These are phyloP conservation scores for Callosobruchus maculatus DNA, from an alignment of 2,888 invertebrate genomes.

Conservation along the genomic window DNA sequence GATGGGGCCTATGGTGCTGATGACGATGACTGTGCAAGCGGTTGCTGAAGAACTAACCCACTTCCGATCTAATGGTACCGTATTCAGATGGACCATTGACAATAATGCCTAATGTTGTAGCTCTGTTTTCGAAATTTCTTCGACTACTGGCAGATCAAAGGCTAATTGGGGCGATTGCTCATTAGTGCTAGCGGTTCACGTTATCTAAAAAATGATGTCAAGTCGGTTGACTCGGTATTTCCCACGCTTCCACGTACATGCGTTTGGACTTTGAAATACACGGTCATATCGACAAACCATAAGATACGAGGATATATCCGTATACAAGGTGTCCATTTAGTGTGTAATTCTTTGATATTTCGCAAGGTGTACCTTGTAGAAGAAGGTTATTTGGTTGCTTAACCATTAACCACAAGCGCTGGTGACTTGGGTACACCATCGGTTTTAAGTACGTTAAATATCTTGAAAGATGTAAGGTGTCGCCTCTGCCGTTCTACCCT, in stretches of 20 bases:
- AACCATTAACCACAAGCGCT: too few relatives aligned
- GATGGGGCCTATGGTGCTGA: not conserved
- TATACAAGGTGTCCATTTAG: too few relatives aligned
- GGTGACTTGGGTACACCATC: too few relatives aligned
- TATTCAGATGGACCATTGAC: constrained; percentile 32
- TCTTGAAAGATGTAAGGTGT: too few relatives aligned
- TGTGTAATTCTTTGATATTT: too few relatives aligned
- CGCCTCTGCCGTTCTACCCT: too few relatives aligned
- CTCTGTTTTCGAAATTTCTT: constrained; percentile 15
- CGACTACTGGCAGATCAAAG: not conserved
- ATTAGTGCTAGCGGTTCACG: not conserved
- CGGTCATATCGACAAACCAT: too few relatives aligned
- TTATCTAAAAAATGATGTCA: not conserved
- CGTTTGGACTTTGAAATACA: too few relatives aligned
- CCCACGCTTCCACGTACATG: not conserved
- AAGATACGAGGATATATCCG: too few relatives aligned
- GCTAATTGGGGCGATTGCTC: not conserved
- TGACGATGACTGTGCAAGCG: constrained; percentile 28
- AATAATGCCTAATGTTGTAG: constrained; percentile 3
- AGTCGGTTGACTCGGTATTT: not conserved
- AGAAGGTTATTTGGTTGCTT: too few relatives aligned
- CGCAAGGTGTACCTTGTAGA: too few relatives aligned
- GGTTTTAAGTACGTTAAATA: too few relatives aligned
- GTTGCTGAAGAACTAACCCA: constrained; percentile 45
- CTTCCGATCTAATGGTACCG: constrained; percentile 46